These are phyloP conservation scores for Pseudachorutes palmiensis DNA, from an alignment of 1,140 invertebrate genomes.

Conservation along the genomic window DNA sequence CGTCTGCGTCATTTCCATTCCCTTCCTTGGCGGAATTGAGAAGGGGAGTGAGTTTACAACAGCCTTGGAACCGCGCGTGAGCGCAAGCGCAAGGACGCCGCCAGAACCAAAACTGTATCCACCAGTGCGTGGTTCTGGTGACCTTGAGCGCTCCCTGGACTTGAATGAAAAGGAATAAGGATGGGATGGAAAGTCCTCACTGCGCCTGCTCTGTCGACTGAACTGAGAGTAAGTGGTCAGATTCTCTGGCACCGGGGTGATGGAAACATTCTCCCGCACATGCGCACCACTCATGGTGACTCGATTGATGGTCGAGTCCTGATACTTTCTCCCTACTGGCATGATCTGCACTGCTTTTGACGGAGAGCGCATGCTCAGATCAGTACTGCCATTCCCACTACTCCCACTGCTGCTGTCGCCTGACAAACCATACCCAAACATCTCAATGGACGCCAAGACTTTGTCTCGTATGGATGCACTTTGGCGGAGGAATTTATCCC, in stretches of 20 bases:
- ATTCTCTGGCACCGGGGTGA: background rate
- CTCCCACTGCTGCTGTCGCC: slow-evolving; percentile 1
- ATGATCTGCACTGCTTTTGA: background rate
- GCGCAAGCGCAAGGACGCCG: slow-evolving; percentile 35
- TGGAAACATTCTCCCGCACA: background rate
- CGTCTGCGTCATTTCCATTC: background rate
- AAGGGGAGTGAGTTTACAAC: slow-evolving; percentile 15
- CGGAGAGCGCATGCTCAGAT: background rate
- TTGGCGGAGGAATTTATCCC: slow-evolving; percentile 23
- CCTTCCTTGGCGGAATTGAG: slow-evolving; percentile 13
- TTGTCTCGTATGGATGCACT: slow-evolving; percentile 28
- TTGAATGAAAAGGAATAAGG: background rate
- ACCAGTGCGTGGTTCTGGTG: slow-evolving; percentile 17
- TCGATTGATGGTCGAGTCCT: background rate
- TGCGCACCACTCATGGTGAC: background rate
- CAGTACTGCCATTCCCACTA: slow-evolving; percentile 11
- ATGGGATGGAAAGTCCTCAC: background rate
- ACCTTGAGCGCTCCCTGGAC: background rate
- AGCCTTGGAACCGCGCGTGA: slow-evolving; percentile 36
- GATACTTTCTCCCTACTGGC: background rate
- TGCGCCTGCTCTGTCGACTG: background rate
- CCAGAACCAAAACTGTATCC: slow-evolving; percentile 21
- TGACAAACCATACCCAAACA: slow-evolving; percentile 34
- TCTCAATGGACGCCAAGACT: slow-evolving; percentile 34
- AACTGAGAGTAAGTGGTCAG: background rate